phyloP scores from a whole-genome alignment of 2,888 invertebrate genomes.

The Chydorus sphaericus region DNA sequence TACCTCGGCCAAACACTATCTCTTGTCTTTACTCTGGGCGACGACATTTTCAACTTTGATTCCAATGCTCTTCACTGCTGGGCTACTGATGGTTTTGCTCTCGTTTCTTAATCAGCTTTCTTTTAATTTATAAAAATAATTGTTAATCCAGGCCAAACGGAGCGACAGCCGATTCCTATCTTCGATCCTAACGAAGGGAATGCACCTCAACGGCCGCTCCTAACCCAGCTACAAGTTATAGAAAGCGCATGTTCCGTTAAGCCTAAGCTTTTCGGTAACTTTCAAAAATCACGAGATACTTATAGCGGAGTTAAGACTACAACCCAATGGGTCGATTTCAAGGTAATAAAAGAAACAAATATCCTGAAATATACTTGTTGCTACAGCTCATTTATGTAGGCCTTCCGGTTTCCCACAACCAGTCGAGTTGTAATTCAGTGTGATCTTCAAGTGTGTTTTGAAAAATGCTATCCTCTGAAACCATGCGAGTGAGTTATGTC shows the following conservation, averaged over 20 bases:
- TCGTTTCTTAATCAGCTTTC: too few species aligned
- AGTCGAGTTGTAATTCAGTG: conserved; percentile 20
- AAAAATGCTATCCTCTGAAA: conserved; percentile 16
- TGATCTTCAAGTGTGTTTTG: conserved; percentile 21
- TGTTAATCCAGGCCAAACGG: neutral
- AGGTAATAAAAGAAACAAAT: too few species aligned
- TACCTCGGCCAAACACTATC: conserved; percentile 21
- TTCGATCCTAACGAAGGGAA: neutral
- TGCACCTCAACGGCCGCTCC: conserved; percentile 1
- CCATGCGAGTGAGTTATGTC: conserved; percentile 17
- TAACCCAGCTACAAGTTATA: conserved; percentile 18
- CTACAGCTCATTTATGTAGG: too few species aligned
- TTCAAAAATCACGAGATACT: conserved; percentile 17
- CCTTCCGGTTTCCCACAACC: conserved; percentile 23
- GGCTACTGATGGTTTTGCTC: conserved; percentile 20
- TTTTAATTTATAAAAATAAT: too few species aligned
- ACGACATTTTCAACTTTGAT: conserved; percentile 19
- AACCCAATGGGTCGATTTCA: conserved; percentile 18
- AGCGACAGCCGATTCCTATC: neutral
- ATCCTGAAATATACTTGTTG: too few species aligned
- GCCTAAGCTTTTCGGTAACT: conserved; percentile 20
- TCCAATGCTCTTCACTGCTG: conserved; percentile 21
- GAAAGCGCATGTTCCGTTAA: conserved; percentile 20
- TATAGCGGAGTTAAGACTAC: conserved; percentile 13
- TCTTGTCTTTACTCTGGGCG: conserved; percentile 20